Base-by-base conservation (phyloP, 2,797 vertebrate genomes). In the Dipus sagitta region DNA sequence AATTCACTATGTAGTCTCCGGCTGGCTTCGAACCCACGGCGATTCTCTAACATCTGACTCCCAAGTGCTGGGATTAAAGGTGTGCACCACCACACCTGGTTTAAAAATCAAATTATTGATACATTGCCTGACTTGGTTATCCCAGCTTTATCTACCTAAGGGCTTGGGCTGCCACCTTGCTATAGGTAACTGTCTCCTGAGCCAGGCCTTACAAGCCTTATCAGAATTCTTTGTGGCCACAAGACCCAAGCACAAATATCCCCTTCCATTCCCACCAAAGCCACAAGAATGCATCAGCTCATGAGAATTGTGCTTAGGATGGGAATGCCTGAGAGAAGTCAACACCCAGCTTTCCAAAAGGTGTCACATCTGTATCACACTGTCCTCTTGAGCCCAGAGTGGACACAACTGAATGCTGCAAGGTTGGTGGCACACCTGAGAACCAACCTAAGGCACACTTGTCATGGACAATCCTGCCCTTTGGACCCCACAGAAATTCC, bases 401-500 rank as follows among this genome's bases (percentile, higher is more conserved):
- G 7, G 65, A 6, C 34, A 75, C 70, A 47, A 3, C 20, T 28
- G 54, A 80, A 13, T 30, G 64, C 64, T 28, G 9, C 24, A 2
- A 20, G 62, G 78, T 24, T 34, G 77, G 32, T 58, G 62, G 28
- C 5, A n/a, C 14, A 12, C 38, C 52, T 0, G n/a, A 64, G 14
- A 38, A 20, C 77, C 47, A 38, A 23, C 72, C 34, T 12, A 54
- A 70, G 13, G 24, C 30, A 9, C 9, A 28, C 28, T 76, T 60
- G 26, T 65, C 30, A 65, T 20, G 1, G 0, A 15, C 34, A 42
- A 20, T 1, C 20, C 0, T 0, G 6, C 20, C 0, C 54, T 64
- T 17, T 64, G 18, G 7, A 10, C 11, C 21, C 42, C 20, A 7
- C 9, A 32, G 84, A 86, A 85, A 62, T 4, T 42, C 79, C 20